Evolutionary conservation across 1,140 invertebrate species (phyloP).

Genomic region (Drosophila sechellia): DNA sequence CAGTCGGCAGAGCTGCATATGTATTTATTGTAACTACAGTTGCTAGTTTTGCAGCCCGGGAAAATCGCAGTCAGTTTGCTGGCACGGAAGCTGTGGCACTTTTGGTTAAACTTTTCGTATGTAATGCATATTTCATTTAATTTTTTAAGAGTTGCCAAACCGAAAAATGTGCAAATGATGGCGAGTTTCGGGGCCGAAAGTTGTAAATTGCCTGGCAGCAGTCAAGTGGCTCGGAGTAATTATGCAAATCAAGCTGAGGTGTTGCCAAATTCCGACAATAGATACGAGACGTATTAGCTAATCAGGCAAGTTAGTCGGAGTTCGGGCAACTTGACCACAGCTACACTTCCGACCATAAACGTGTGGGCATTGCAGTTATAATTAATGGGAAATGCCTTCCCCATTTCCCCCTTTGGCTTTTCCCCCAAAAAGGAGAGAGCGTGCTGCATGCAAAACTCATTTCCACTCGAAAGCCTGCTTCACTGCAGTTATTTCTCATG

Average conservation of each 20-base stretch:
- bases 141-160: conserved; percentile 65
- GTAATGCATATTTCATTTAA: conserved; percentile 81
- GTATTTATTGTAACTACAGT: conserved; percentile 79
- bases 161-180: conserved; percentile 65
- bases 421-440: conserved; percentile 7
- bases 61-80: conserved; percentile 18
- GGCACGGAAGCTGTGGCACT: conserved; percentile 48
- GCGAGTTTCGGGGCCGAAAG: conserved; percentile 14
- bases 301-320: conserved; percentile 21
- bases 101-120: conserved; percentile 63
- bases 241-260: conserved; percentile 51
- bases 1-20: conserved; percentile 56
- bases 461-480: conserved; percentile 70
- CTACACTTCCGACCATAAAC: conserved; percentile 54
- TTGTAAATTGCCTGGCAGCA: conserved; percentile 71
- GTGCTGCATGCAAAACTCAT: conserved; percentile 73
- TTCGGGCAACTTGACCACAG: conserved; percentile 13
- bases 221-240: conserved; percentile 68
- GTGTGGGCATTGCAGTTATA: conserved; percentile 17
- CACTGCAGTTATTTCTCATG: conserved; percentile 75
- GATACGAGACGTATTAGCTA: conserved; percentile 32
- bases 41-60: conserved; percentile 26
- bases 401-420: not conserved
- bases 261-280: conserved; percentile 15
- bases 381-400: conserved; percentile 31